phyloP scores from a whole-genome alignment of 2,113 vertebrate species.

The Proteles cristata region DNA sequence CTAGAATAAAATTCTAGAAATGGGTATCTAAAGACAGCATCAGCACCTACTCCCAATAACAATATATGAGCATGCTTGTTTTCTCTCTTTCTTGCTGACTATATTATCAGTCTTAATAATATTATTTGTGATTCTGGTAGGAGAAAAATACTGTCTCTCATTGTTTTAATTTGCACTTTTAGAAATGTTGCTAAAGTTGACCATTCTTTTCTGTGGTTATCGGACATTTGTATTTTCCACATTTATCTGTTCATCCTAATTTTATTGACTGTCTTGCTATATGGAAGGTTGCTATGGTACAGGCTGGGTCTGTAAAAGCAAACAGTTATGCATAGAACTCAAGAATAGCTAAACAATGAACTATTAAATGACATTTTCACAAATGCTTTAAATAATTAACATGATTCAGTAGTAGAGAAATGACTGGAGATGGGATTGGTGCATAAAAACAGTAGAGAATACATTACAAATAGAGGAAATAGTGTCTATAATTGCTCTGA shows the following conservation, averaged over 20 bases:
- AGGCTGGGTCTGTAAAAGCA: not conserved
- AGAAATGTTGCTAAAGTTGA: not conserved
- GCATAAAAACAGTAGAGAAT: not conserved
- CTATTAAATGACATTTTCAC: not conserved
- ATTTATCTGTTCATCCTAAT: not conserved
- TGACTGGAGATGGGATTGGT: not conserved
- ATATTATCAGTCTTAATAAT: not conserved
- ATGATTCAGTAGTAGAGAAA: not conserved
- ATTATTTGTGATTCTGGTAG: not conserved
- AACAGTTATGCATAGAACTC: not conserved
- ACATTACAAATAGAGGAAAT: not conserved
- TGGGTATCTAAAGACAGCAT: not conserved
- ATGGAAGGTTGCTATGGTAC: not conserved
- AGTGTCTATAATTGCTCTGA: not conserved
- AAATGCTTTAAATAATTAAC: not conserved
- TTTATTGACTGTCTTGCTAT: not conserved
- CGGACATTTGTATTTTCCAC: not conserved
- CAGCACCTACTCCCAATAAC: not conserved
- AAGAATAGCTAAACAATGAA: not conserved
- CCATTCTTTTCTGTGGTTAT: not conserved
- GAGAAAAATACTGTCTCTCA: not conserved
- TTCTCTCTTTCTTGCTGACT: not conserved
- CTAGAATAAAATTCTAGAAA: slow-evolving; percentile 46
- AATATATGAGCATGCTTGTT: not conserved
- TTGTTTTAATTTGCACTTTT: not conserved